Base-by-base conservation (phyloP, 1,140 invertebrate species). In the Leptinotarsa lineolata region DNA sequence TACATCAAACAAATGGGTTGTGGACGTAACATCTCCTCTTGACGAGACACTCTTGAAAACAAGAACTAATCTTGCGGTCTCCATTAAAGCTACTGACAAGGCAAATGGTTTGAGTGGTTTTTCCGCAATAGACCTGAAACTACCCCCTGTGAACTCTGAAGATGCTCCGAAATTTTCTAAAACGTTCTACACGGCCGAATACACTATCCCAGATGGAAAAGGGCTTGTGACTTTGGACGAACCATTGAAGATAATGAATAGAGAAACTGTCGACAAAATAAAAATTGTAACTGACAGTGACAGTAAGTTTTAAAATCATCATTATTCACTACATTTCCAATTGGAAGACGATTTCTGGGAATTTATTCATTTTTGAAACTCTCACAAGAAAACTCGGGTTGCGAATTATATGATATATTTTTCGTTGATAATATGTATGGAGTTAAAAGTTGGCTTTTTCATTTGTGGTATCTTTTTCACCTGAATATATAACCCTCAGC, bases 151-250 rank as follows among this genome's bases (percentile, higher is more conserved):
- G 8, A 73, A 60, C 16, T 45, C 66, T 61, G 46, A 60, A 4
- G 61, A 70, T 24, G 61, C 67, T 16, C 72, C 72, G 4, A 74
- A 61, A 46, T 74, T 74, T 74, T 61, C 54, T 13, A 63, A 74
- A 74, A 45, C 72, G 4, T 74, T 70, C 24, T 74, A 74, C 44
- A 74, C 18, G 15, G 72, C 72, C 24, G 63, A 15, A 6, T 74
- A 74, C 21, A 61, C 18, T 21, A 12, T 68, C 13, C 18, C 64
- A 54, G 72, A 59, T 30, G 30, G 18, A 8, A 66, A 45, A 44
- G 45, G 30, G 8, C 46, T 45, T 22, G 67, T 68, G 8, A 24
- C 44, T 22, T 44, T 68, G 21, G 46, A 48, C 12, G 45, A 48
- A 20, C 48, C 44, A 13, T 20, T 68, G 22, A 12, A 13, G 2